These are phyloP conservation scores for Atrina japonica DNA, from an alignment of 2,888 invertebrate genomes.

Conservation along the genomic window DNA sequence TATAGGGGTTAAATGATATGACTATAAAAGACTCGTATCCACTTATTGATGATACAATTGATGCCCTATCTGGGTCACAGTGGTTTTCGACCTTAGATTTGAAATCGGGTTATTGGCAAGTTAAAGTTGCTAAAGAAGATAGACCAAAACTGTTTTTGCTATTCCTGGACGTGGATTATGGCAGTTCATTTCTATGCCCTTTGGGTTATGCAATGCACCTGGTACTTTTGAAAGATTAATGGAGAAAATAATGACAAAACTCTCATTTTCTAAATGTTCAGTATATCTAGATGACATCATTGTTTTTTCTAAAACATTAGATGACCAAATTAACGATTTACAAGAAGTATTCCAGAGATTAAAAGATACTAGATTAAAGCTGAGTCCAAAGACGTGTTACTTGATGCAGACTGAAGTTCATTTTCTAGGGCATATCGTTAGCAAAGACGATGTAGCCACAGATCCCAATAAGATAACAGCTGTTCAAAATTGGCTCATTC, in stretches of 20 bases:
- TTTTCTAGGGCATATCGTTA: slow-evolving; percentile 33
- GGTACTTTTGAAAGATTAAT: slow-evolving; percentile 38
- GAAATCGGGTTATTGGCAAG: slow-evolving; percentile 20
- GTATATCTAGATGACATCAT: slow-evolving; percentile 37
- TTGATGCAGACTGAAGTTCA: slow-evolving; percentile 31
- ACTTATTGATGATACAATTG: slow-evolving; percentile 22
- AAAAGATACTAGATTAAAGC: slow-evolving; percentile 15
- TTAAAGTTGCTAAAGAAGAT: slow-evolving; percentile 4
- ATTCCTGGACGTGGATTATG: slow-evolving; percentile 36
- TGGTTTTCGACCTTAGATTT: slow-evolving; percentile 26
- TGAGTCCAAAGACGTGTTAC: slow-evolving; percentile 28
- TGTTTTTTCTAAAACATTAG: slow-evolving; percentile 32
- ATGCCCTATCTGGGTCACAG: slow-evolving; percentile 18
- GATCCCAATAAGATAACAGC: slow-evolving; percentile 18
- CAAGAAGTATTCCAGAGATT: slow-evolving; percentile 8
- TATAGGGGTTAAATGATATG: slow-evolving; percentile 27
- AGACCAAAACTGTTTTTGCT: slow-evolving; percentile 29
- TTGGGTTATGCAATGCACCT: slow-evolving; percentile 26
- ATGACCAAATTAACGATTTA: slow-evolving; percentile 18
- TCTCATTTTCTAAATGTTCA: slow-evolving; percentile 21
- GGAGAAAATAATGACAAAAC: slow-evolving; percentile 26
- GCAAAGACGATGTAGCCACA: slow-evolving; percentile 19
- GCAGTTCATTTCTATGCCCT: slow-evolving; percentile 36
- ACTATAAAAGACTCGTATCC: slow-evolving; percentile 34
- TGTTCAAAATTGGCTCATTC: slow-evolving; percentile 13